A percentile compares a stretch with the other conserved stretches of the same genome.
Conservation (phyloP, 2,113 vertebrate genomes). For the Eudorcas thomsonii region DNA sequence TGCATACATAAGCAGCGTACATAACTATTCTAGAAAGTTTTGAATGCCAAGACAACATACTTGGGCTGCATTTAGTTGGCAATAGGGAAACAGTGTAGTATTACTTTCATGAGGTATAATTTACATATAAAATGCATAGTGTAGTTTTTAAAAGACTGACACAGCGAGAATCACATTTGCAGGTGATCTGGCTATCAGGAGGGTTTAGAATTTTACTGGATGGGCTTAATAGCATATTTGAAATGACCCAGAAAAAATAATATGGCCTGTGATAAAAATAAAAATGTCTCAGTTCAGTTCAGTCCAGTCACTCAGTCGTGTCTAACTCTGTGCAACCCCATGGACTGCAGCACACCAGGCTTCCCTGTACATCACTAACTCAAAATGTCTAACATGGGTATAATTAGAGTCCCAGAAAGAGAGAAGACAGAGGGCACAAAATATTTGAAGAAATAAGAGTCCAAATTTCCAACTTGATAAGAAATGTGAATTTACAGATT, state of each 20-base stretch:
- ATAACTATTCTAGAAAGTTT: background rate
- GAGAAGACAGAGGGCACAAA: background rate
- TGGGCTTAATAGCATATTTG: background rate
- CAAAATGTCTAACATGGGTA: background rate
- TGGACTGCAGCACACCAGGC: background rate
- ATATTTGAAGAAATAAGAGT: background rate
- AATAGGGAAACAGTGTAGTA: background rate
- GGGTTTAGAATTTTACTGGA: background rate
- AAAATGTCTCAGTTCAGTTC: background rate
- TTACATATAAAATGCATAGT: background rate
- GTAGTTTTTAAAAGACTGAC: background rate
- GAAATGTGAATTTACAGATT: slow-evolving; percentile 3
- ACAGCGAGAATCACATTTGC: background rate
- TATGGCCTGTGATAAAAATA: background rate
- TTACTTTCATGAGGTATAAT: background rate
- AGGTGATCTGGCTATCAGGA: background rate
- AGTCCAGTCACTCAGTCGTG: background rate
- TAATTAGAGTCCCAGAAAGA: background rate
- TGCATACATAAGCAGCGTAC: background rate
- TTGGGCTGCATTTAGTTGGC: background rate
- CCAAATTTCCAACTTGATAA: background rate
- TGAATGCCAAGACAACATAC: background rate
- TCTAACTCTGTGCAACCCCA: background rate
- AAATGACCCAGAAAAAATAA: background rate
- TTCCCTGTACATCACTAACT: background rate